Evolutionary conservation across 2,888 invertebrate species (phyloP), one percentile per base, ranked within the genome.

Genomic region (Thysanoteuthis rhombus): DNA sequence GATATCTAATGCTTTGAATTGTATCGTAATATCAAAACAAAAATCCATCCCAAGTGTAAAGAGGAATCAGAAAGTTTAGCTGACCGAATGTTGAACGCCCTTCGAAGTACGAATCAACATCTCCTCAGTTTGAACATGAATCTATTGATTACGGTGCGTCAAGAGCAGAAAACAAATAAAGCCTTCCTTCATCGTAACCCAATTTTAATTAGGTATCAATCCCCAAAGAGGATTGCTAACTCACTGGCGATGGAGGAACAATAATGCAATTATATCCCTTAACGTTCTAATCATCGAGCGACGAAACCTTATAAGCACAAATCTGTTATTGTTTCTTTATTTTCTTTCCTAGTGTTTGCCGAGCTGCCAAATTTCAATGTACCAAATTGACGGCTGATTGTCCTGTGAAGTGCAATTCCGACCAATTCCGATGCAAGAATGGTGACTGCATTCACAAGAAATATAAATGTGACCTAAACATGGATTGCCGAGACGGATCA

Each of bases 401-500:
- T 52, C 47, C 47, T 90, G 93, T 94, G 28, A 93, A 94, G 58
- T 94, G 94, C 28, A 93, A 92, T 0, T 91, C 91, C 1, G 92
- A 94, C 91, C 94, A 94, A 89, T 93, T 94, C 93, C 94, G 93
- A 6, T 94, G 94, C 45, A 40, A 91, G 25, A 47, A 36, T 22
- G 58, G 39, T 22, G 93, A 93, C 3, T 93, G 93, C 28, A 93
- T 95, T 32, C 94, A 94, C 32, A 32, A 52, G 36, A 89, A 42
- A 22, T 94, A 93, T 38, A 40, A 92, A 36, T 94, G 94, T 42
- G 95, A 95, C 92, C 92, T 94, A 25, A 92, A 94, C 89, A 91
- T 93, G 32, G 95, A 95, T 93, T 95, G 95, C 42, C 75, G 89
- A 36, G 94, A 94, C 40, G 94, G 94, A 38, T 94, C 94, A 1